Percentiles rank a stretch among this genome's conserved stretches.
Conservation (phyloP, 2,888 invertebrate genomes). For the Melieria picta region DNA sequence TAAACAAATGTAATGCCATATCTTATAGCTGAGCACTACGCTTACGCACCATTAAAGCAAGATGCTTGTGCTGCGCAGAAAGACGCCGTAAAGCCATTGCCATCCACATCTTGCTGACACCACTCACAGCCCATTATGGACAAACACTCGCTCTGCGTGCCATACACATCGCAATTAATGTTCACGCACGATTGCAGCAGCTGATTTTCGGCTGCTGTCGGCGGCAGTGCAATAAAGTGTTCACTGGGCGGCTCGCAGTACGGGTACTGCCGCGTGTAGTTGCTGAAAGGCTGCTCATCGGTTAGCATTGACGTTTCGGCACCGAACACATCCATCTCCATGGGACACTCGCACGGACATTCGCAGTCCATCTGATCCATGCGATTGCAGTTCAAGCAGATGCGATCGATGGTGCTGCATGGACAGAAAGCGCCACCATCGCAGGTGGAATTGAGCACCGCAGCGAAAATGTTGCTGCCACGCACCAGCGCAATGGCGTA, state of each 20-base stretch:
- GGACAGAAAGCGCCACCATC: slow-evolving; percentile 88
- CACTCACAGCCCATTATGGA: slow-evolving; percentile 90
- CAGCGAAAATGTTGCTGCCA: slow-evolving; percentile 89
- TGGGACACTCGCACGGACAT: slow-evolving; percentile 91
- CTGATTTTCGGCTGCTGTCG: slow-evolving; percentile 67
- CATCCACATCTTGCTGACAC: slow-evolving; percentile 85
- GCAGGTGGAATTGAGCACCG: slow-evolving; percentile 88
- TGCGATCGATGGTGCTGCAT: slow-evolving; percentile 87
- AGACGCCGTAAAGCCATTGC: slow-evolving; percentile 74
- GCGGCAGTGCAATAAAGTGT: slow-evolving; percentile 51
- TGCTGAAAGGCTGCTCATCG: slow-evolving; percentile 44
- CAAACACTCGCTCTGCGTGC: slow-evolving; percentile 73
- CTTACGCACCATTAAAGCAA: slow-evolving; percentile 79
- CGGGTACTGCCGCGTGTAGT: slow-evolving; percentile 57
- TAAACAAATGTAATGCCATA: neutral
- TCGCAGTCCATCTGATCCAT: slow-evolving; percentile 96
- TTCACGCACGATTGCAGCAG: slow-evolving; percentile 74
- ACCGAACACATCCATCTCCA: slow-evolving; percentile 54
- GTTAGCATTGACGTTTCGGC: slow-evolving; percentile 11
- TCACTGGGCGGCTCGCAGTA: slow-evolving; percentile 62
- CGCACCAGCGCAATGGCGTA: slow-evolving; percentile 85
- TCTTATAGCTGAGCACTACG: neutral
- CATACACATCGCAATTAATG: slow-evolving; percentile 75
- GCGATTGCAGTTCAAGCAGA: slow-evolving; percentile 90
- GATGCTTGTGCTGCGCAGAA: slow-evolving; percentile 84